These are phyloP conservation scores for Microctonus hyperodae DNA, from an alignment of 2,888 invertebrate species.

Conservation along the genomic window DNA sequence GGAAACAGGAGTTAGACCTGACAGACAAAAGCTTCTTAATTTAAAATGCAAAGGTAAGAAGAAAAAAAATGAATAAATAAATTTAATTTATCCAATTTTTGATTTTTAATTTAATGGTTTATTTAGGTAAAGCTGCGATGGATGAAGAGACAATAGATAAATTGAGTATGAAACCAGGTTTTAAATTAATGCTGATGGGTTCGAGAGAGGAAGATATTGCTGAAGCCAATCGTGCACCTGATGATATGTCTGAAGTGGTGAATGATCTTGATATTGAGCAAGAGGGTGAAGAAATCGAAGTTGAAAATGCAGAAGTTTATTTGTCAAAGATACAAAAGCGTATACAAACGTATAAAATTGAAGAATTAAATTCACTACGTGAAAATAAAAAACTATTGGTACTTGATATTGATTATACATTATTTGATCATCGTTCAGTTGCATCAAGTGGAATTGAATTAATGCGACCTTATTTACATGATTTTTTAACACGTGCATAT, in stretches of 20 bases:
- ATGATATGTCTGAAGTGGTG: conserved; percentile 83
- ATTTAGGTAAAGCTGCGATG: conserved; percentile 78
- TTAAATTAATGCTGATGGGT: conserved; percentile 97
- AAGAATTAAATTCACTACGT: conserved; percentile 81
- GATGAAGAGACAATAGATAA: conserved; percentile 80
- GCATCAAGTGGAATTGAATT: conserved; percentile 88
- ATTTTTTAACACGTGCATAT: conserved; percentile 88
- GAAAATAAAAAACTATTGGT: conserved; percentile 89
- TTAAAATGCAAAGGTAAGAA: conserved; percentile 86
- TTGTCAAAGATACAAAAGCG: conserved; percentile 83
- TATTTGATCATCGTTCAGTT: conserved; percentile 93
- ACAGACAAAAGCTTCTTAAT: conserved; percentile 91
- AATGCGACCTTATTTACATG: conserved; percentile 95
- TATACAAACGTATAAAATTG: conserved; percentile 83
- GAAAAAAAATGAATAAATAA: not conserved
- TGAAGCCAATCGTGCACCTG: conserved; percentile 81
- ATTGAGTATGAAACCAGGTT: conserved; percentile 83
- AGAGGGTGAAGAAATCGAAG: conserved; percentile 82
- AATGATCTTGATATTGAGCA: conserved; percentile 89
- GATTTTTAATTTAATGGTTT: not conserved
- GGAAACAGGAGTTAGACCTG: conserved; percentile 90
- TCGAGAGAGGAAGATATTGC: conserved; percentile 91
- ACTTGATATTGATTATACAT: conserved; percentile 94
- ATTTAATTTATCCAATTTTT: not conserved
- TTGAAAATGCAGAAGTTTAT: conserved; percentile 74